Base-by-base conservation (phyloP, 2,113 vertebrate genomes). In the Electrona antarctica region DNA sequence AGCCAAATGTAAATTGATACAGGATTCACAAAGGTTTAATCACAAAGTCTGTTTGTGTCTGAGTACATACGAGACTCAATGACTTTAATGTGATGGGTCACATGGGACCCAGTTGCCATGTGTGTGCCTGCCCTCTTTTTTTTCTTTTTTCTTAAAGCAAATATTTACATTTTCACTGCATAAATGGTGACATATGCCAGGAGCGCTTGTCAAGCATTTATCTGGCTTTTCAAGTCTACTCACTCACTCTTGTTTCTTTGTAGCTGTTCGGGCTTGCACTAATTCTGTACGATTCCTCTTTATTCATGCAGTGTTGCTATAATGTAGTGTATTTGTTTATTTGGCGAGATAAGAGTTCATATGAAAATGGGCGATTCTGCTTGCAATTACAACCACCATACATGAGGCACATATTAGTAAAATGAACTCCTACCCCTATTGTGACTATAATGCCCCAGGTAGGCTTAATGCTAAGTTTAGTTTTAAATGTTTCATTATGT, bases 191-290 rank as follows among this genome's bases (percentile, higher is more conserved):
- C 61, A 21, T 49, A 76, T 52, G 62, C 59, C 73, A 13, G 47
- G 29, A 66, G 69, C 7, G 72, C 77, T 64, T 56, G 62, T 69
- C 51, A 15, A n/a, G 7, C 60, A 72, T 83, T 73, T 47, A 60
- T 81, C 72, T 63, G 70, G 10, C 21, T 61, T 11, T 41, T 59
- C 7, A 21, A 57, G 64, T 15, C n/a, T 72, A 41, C 65, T 33
- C n/a, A n/a, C 33, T 62, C 61, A 55, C 13, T 75, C 45, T 59
- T 64, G 50, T 76, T 41, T 50, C 21, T 61, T 46, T 48, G n/a
- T 77, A 80, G 66, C 69, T 78, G 65, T 69, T 76, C 58, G 50
- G 56, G 63, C 71, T 71, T 69, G 67, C 41, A 77, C 56, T 77
- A 8, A 60, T 50, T 14, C 13, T 49, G 33, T 41, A 41, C 33